These are phyloP conservation scores for Trichoplusia ni DNA, from an alignment of 1,140 invertebrate genomes.

Conservation along the genomic window DNA sequence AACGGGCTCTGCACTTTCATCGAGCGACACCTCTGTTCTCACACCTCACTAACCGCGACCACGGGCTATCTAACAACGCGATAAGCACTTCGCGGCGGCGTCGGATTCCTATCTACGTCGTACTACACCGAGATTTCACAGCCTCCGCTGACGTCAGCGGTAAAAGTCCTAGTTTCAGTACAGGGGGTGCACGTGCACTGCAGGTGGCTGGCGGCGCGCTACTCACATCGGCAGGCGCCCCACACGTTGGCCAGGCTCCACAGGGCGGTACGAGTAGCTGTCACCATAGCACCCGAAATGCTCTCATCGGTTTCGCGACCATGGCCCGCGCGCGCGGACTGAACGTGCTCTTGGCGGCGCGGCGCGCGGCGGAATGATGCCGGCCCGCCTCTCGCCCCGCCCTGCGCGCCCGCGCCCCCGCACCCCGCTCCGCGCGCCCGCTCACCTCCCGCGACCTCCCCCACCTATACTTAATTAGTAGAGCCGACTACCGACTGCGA, in stretches of 20 bases:
- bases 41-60: constrained; percentile 51
- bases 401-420: constrained; percentile 42
- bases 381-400: constrained; percentile 54
- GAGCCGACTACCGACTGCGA: constrained; percentile 42
- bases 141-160: constrained; percentile 59
- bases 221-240: constrained; percentile 87
- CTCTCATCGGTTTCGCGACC: constrained; percentile 84
- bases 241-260: constrained; percentile 88
- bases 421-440: constrained; percentile 24
- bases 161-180: constrained; percentile 38
- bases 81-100: constrained; percentile 40
- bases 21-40: constrained; percentile 61
- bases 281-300: constrained; percentile 86
- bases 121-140: constrained; percentile 52
- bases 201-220: constrained; percentile 47
- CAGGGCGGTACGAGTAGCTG: constrained; percentile 86
- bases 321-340: constrained; percentile 80
- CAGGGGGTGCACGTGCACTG: constrained; percentile 33
- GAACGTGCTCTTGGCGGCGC: constrained; percentile 56
- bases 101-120: constrained; percentile 40
- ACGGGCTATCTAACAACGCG: constrained; percentile 28
- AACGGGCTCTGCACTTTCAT: constrained; percentile 77
- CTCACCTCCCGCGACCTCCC: constrained; percentile 12
- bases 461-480: constrained; percentile 72
- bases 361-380: constrained; percentile 66